These are phyloP conservation scores for Cetonia aurata DNA, from an alignment of 2,888 invertebrate genomes.

Conservation along the genomic window DNA sequence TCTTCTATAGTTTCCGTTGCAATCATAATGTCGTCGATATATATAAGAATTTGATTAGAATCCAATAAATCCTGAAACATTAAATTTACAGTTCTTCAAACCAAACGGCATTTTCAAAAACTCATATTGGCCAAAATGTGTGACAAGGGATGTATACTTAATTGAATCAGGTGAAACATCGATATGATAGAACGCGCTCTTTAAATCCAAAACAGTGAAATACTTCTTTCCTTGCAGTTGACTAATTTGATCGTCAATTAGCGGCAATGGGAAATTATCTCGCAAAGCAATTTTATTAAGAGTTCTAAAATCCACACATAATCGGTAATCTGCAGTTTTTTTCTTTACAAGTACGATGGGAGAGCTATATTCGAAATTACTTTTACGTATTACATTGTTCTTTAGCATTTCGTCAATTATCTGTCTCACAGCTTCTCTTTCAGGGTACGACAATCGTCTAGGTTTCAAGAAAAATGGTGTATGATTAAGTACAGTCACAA, in stretches of 20 bases:
- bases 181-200: conserved; percentile 38
- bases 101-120: conserved; percentile 36
- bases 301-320: conserved; percentile 12
- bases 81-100: conserved; percentile 16
- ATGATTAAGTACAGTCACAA: too few relatives aligned
- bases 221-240: conserved; percentile 17
- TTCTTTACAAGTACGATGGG: conserved; percentile 53
- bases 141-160: conserved; percentile 41
- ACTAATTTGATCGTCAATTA: conserved; percentile 29
- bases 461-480: too few relatives aligned
- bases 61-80: conserved; percentile 34
- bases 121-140: conserved; percentile 34
- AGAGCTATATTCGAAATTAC: conserved; percentile 53
- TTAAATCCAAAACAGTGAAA: conserved; percentile 19
- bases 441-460: too few relatives aligned
- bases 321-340: conserved; percentile 13
- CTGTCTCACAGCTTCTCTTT: conserved; percentile 44
- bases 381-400: conserved; percentile 54
- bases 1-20: conserved; percentile 36
- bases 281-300: conserved; percentile 10
- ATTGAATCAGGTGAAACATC: conserved; percentile 9
- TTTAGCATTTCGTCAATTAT: conserved; percentile 49
- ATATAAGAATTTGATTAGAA: conserved; percentile 25
- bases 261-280: conserved; percentile 24
- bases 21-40: conserved; percentile 39